These are phyloP conservation scores for Argyra leucocephala DNA, from an alignment of 2,888 invertebrate genomes.

Conservation along the genomic window DNA sequence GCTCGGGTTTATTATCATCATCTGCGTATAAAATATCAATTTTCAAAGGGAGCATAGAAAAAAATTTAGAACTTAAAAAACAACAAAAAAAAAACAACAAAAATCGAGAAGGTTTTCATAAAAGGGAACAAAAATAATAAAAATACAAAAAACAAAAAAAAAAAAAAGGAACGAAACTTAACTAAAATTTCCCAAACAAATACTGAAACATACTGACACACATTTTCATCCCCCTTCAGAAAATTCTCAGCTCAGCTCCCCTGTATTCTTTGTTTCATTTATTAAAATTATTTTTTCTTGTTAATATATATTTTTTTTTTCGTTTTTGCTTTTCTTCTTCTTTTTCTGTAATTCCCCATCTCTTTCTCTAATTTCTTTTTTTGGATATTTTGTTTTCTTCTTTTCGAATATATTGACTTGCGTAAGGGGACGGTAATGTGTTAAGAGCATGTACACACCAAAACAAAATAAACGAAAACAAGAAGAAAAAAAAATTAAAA, in stretches of 20 bases:
- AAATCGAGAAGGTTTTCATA: not conserved
- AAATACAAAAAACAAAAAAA: not conserved
- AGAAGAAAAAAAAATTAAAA: not conserved
- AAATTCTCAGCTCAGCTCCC: not conserved
- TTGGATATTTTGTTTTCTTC: too few relatives aligned
- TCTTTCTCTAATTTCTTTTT: too few relatives aligned
- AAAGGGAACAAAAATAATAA: not conserved
- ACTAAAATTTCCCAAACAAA: not conserved
- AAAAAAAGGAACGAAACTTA: not conserved
- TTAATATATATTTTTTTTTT: too few relatives aligned
- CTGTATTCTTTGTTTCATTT: not conserved
- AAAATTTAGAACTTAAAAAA: not conserved
- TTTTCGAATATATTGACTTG: not conserved
- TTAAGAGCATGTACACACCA: not conserved
- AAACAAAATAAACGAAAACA: not conserved
- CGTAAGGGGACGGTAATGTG: constrained; percentile 3
- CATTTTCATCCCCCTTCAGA: not conserved
- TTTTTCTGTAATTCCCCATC: too few relatives aligned
- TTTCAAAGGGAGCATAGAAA: not conserved
- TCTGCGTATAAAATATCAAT: constrained; percentile 1
- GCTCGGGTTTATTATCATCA: constrained; percentile 6
- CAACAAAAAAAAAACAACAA: not conserved
- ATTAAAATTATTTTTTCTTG: too few relatives aligned
- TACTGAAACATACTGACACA: constrained; percentile 6
- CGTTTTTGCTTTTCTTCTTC: too few relatives aligned